A percentile compares a stretch with the other conserved stretches of the same genome.
phyloP scores from a whole-genome alignment of 2,888 invertebrate species.

The Electrophaes corylata region DNA sequence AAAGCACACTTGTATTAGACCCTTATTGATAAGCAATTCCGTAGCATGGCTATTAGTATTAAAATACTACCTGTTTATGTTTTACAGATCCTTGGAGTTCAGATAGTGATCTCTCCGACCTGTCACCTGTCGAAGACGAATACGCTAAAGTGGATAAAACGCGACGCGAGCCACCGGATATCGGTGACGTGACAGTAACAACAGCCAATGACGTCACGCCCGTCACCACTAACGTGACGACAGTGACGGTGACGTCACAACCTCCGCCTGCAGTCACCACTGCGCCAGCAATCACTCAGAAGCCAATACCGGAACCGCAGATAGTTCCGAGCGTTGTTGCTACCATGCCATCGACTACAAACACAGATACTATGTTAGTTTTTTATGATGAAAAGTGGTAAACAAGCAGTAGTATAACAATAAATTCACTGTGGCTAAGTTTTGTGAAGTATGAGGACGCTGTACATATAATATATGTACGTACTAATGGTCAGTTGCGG shows the following conservation, averaged over 20 bases:
- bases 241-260: constrained; percentile 32
- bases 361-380: constrained; percentile 52
- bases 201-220: constrained; percentile 44
- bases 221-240: constrained; percentile 19
- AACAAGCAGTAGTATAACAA: no score
- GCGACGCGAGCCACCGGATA: constrained; percentile 72
- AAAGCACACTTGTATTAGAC: no score
- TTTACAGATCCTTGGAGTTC: constrained; percentile 89
- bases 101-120: constrained; percentile 93
- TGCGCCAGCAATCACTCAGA: constrained; percentile 30
- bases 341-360: constrained; percentile 28
- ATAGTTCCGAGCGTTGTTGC: constrained; percentile 14
- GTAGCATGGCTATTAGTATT: no score
- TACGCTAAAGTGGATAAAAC: constrained; percentile 78
- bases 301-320: constrained; percentile 38
- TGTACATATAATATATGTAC: no score
- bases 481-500: no score
- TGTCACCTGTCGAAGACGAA: constrained; percentile 90
- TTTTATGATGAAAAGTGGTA: no score
- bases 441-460: no score
- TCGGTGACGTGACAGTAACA: constrained; percentile 73
- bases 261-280: constrained; percentile 24
- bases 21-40: no score
- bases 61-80: background rate
- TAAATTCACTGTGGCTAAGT: no score